Percentiles rank a stretch among this genome's conserved stretches.
Evolutionary conservation across 2,888 invertebrate species (phyloP).

Genomic region (Perithous albicinctus): DNA sequence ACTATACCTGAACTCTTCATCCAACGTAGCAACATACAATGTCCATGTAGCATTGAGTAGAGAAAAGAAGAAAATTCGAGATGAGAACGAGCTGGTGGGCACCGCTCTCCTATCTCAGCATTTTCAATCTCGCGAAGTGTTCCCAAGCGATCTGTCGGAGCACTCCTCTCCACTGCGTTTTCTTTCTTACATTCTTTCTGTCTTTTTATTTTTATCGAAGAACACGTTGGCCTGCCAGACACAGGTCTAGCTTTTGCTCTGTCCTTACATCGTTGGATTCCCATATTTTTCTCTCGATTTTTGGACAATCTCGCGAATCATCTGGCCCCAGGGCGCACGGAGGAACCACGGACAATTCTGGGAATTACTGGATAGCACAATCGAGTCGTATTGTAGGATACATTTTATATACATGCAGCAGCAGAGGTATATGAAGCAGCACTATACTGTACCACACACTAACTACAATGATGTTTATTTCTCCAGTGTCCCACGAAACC

Average conservation of each 20-base stretch:
- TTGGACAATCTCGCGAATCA: constrained; percentile 39
- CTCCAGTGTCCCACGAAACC: not conserved
- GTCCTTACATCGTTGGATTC: constrained; percentile 23
- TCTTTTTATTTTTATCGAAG: constrained; percentile 22
- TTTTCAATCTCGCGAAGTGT: constrained; percentile 67
- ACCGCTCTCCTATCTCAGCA: constrained; percentile 55
- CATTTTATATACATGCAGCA: not conserved
- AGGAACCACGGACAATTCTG: constrained; percentile 18
- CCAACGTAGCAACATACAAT: constrained; percentile 43
- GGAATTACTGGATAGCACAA: constrained; percentile 43
- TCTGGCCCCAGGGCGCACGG: not conserved
- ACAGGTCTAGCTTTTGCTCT: constrained; percentile 30
- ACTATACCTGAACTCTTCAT: constrained; percentile 51
- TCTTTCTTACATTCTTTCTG: constrained; percentile 45
- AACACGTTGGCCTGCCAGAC: constrained; percentile 46
- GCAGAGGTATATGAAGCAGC: not conserved
- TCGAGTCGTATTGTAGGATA: constrained; percentile 7
- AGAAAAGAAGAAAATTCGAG: constrained; percentile 41
- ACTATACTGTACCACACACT: not conserved
- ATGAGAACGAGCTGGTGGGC: constrained; percentile 25
- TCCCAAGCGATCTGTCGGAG: constrained; percentile 63
- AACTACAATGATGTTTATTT: constrained; percentile 7
- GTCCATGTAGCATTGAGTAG: constrained; percentile 34
- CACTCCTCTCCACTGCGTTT: constrained; percentile 31
- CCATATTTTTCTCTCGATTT: constrained; percentile 36